Base-by-base conservation (phyloP, 37 sponge, comb jelly and placozoan genomes). In the Petrosia ficiformis region DNA sequence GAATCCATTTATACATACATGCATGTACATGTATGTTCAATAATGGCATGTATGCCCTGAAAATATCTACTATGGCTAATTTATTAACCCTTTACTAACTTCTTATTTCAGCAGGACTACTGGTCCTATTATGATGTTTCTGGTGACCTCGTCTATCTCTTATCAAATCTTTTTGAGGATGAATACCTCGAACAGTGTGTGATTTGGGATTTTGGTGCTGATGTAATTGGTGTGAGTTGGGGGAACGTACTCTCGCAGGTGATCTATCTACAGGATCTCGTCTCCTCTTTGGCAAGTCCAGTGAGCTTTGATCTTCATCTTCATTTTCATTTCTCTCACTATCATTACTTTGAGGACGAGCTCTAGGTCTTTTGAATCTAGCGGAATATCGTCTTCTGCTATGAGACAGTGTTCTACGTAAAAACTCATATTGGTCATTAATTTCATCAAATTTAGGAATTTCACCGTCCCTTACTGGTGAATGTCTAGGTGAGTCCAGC, bases 341-440 rank as follows among this genome's bases (percentile, higher is more conserved):
- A 39, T 34, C 10, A 39, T 1, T 11, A 43, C 14, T 5, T 52
- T 52, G 59, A 4, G 35, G 79, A 33, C 26, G 42, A 33, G 44
- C 37, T 19, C 40, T 54, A 24, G 33, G 70, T 29, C 83, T 63
- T 33, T 42, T 63, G 35, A 78, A 42, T 41, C 75, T 67, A 48
- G 68, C 66, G 10, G 91, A 90, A 43, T 81, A 90, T 35, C 91
- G 61, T 38, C 82, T 71, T 28, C 84, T 67, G 44, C 86, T 85
- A 61, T 90, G 91, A 3, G 82, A 85, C 2, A 90, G 86, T 2
- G 86, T 85, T 52, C 82, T 57, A 22, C 91, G 59, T 34, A 90
- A 69, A 41, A 77, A 74, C 64, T 85, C 78, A 29, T 77, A 81
- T 78, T 85, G 91, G n/a, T 81, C 65, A 25, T 68, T 72, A 11